Evolutionary conservation across 2,113 vertebrate genomes (phyloP).

Genomic region (Perccottus glenii): DNA sequence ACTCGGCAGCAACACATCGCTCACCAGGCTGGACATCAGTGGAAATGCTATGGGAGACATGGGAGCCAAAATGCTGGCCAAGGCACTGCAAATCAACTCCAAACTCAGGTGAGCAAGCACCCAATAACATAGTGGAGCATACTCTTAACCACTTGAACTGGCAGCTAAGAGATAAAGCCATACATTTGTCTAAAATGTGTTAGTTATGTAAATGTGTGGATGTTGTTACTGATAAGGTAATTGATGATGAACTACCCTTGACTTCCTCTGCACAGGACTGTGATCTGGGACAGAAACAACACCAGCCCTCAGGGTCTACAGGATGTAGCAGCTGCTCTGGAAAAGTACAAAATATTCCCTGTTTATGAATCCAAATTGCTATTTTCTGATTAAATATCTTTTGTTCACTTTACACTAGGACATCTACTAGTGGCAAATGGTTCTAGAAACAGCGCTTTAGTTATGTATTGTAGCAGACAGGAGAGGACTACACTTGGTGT

Average conservation of each 20-base stretch:
- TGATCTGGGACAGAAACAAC: constrained; percentile 98
- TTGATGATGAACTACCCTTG: background rate
- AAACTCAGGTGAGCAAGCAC: constrained; percentile 87
- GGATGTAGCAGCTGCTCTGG: constrained; percentile 93
- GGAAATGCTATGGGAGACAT: constrained; percentile 98
- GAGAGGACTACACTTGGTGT: constrained; percentile 5
- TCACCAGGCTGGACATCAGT: constrained; percentile 94
- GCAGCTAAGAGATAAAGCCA: no score
- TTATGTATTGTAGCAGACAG: background rate
- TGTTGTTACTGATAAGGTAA: no score
- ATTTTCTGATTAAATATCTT: no score
- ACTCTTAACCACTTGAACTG: no score
- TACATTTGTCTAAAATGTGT: no score
- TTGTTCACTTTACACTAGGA: background rate
- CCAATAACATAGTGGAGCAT: no score
- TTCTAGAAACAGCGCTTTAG: constrained; percentile 1
- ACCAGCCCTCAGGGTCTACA: constrained; percentile 95
- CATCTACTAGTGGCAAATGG: background rate
- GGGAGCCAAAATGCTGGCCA: constrained; percentile 97
- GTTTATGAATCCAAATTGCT: background rate
- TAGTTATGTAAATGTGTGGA: no score
- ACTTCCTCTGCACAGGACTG: constrained; percentile 82
- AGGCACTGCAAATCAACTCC: constrained; percentile 97
- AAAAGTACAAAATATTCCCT: constrained; percentile 85
- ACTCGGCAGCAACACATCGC: constrained; percentile 93